A percentile compares a stretch with the other conserved stretches of the same genome.
Evolutionary conservation across 2,888 invertebrate genomes (phyloP).

Genomic region (Noctua fimbriata): DNA sequence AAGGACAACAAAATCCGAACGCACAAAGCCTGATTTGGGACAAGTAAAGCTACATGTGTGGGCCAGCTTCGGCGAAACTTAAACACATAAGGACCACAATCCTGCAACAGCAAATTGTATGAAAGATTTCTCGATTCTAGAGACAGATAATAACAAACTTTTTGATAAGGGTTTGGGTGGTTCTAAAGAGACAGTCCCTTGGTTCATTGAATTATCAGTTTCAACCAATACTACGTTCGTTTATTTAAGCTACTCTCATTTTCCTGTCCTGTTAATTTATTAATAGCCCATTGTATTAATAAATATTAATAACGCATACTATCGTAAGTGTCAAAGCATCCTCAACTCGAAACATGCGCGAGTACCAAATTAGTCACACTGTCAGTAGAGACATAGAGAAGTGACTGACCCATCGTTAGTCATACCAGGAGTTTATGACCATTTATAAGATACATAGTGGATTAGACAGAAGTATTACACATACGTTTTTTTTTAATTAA

Average conservation of each 20-base stretch:
- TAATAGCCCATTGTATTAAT: conserved; percentile 26
- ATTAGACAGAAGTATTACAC: conserved; percentile 2
- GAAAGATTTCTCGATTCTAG: neutral
- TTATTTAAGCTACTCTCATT: conserved; percentile 16
- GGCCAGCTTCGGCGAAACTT: neutral
- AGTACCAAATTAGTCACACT: conserved; percentile 7
- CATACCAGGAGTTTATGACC: conserved; percentile 24
- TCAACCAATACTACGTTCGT: neutral
- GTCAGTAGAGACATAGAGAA: neutral
- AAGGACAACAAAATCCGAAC: neutral
- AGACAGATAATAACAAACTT: neutral
- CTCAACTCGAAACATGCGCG: conserved; percentile 18
- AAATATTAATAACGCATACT: conserved; percentile 11
- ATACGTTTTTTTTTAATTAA: neutral
- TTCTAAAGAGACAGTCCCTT: neutral
- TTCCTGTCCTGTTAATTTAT: conserved; percentile 33
- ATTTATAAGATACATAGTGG: neutral
- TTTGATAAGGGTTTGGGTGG: neutral
- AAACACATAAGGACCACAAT: neutral
- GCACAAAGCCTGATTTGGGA: neutral
- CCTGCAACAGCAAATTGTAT: neutral
- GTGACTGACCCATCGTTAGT: conserved; percentile 24
- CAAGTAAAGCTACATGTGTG: neutral
- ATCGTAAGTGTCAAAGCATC: conserved; percentile 3
- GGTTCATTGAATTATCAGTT: neutral